phyloP scores from a whole-genome alignment of 2,113 vertebrate species.

The Chamaea fasciata region DNA sequence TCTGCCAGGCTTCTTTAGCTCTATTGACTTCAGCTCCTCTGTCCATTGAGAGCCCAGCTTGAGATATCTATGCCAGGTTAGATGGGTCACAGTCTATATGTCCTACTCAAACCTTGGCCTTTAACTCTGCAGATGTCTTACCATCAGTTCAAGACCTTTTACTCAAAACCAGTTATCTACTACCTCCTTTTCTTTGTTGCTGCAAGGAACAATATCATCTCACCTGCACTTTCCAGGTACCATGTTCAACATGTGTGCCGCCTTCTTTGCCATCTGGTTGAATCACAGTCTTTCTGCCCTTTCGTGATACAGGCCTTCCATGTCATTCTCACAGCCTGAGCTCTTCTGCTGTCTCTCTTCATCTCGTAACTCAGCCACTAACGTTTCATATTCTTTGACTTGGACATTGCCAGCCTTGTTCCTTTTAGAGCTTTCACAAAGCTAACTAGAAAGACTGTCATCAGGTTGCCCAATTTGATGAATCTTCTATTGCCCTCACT shows the following conservation, averaged over 20 bases:
- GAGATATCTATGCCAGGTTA: background rate
- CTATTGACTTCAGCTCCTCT: background rate
- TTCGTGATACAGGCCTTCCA: background rate
- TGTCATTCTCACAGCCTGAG: background rate
- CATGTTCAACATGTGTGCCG: background rate
- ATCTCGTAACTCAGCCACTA: background rate
- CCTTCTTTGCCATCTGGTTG: background rate
- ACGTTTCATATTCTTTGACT: background rate
- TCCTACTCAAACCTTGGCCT: background rate
- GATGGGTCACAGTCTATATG: background rate
- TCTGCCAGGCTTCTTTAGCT: background rate
- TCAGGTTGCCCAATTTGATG: background rate
- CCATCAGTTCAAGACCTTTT: background rate
- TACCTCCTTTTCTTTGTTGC: background rate
- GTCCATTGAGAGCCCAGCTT: background rate
- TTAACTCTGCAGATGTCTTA: background rate
- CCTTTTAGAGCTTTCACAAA: background rate
- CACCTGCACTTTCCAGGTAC: background rate
- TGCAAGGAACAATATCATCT: background rate
- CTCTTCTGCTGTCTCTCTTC: background rate
- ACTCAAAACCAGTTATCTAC: background rate
- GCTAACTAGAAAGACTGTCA: background rate
- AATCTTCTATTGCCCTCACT: background rate
- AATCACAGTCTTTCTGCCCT: background rate
- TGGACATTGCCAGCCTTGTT: background rate